phyloP scores from a whole-genome alignment of 1,140 invertebrate genomes.

The Acromyrmex echinatior region DNA sequence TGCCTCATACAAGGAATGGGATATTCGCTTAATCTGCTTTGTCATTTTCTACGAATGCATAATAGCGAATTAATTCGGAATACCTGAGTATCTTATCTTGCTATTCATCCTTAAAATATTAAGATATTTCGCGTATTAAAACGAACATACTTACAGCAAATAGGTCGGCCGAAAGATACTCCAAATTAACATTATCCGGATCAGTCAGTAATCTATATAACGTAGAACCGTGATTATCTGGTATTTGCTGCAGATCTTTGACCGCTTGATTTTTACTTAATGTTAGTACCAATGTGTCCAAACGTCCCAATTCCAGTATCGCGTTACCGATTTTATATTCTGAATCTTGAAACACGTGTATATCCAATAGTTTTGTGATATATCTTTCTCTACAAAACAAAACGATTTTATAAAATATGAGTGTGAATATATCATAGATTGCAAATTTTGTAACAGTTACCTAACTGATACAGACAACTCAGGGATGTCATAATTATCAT shows the following conservation, averaged over 20 bases:
- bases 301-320: conserved; percentile 89
- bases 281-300: conserved; percentile 88
- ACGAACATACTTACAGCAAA: conserved; percentile 87
- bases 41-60: conserved; percentile 87
- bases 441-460: conserved; percentile 65
- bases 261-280: conserved; percentile 85
- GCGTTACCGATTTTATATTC: conserved; percentile 87
- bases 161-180: conserved; percentile 88
- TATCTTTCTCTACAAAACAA: conserved; percentile 79
- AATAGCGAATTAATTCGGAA: conserved; percentile 58
- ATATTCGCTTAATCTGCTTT: conserved; percentile 88
- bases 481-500: conserved; percentile 80
- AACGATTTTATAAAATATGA: not conserved
- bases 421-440: conserved; percentile 4
- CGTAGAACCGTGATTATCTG: conserved; percentile 89
- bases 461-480: conserved; percentile 74
- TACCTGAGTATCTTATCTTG: conserved; percentile 7
- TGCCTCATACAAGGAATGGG: conserved; percentile 85
- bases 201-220: conserved; percentile 89
- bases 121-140: conserved; percentile 13
- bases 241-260: conserved; percentile 87
- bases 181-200: conserved; percentile 89
- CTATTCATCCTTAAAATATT: not conserved
- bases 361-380: conserved; percentile 88
- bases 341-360: conserved; percentile 88